Percentiles rank a stretch among this genome's conserved stretches.
Evolutionary conservation across 1,140 invertebrate genomes (phyloP).

Genomic region (Adelges cooleyi): DNA sequence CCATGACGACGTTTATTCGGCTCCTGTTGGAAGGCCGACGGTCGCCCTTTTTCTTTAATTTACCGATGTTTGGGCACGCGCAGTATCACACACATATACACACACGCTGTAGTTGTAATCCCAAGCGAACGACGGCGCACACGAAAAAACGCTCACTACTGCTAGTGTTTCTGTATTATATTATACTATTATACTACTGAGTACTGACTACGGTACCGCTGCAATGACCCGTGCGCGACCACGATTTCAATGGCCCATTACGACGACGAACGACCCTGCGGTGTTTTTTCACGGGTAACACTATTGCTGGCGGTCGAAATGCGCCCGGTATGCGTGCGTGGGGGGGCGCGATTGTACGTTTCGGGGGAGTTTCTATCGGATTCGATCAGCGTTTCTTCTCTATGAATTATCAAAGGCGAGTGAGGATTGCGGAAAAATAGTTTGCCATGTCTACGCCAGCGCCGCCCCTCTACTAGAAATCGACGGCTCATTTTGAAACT

Average conservation of each 20-base stretch:
- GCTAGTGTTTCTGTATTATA: too few relatives aligned
- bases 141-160: too few relatives aligned
- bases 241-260: slow-evolving; percentile 12
- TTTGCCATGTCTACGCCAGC: slow-evolving; percentile 21
- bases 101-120: not conserved
- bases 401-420: slow-evolving; percentile 15
- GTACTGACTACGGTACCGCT: not conserved
- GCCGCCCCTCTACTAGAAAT: not conserved
- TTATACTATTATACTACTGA: too few relatives aligned
- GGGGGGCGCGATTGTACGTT: not conserved
- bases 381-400: not conserved
- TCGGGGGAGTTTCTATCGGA: not conserved
- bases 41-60: slow-evolving; percentile 27
- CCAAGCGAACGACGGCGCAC: too few relatives aligned
- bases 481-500: not conserved
- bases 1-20: slow-evolving; percentile 26
- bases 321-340: not conserved
- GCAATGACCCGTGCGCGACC: slow-evolving; percentile 13
- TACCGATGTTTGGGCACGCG: slow-evolving; percentile 10
- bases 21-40: slow-evolving; percentile 27
- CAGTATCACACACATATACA: slow-evolving; percentile 3
- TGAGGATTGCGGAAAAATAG: slow-evolving; percentile 24
- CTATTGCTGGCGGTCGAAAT: too few relatives aligned
- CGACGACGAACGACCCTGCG: not conserved
- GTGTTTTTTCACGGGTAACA: too few relatives aligned